Evolutionary conservation across 2,113 vertebrate species (phyloP), one percentile per base, ranked within the genome.

Genomic region (Numida meleagris): DNA sequence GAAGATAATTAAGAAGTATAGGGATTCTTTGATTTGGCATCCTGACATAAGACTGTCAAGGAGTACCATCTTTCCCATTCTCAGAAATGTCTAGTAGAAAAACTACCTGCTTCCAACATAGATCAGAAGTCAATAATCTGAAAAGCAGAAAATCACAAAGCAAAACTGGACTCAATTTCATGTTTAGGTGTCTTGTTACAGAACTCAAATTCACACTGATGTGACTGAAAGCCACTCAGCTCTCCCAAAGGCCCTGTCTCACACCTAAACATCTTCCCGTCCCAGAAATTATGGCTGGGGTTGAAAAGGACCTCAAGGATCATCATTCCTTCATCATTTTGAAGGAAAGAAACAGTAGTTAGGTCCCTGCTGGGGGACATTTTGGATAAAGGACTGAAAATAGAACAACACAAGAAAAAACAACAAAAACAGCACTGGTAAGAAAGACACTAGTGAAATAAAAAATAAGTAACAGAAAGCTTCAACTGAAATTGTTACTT

Each of bases 1-100:
- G 10, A 43, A 34, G 6, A 0, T 0, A 15, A 68, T 6, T 3
- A 20, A 80, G 31, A 76, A 5, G 10, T 8, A n/a, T 7, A 45
- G 53, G 45, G 46, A 24, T 4, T 36, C 6, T 19, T 38, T 14
- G n/a, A 48, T 42, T 55, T 29, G 27, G 9, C 43, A 34, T 23
- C 0, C 0, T 12, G 23, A 51, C 5, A 5, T 8, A 31, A 40
- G 33, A 73, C 9, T 7, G 1, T 50, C 53, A 33, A 73, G 63
- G 21, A 80, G 15, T 2, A 42, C 33, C 38, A 25, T 31, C 23
- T 25, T n/a, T 42, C 40, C 14, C 36, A 14, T 53, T 46, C 55
- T 40, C 25, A 51, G 43, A 45, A 50, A 15, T 3, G 2, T 4
- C 38, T 29, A 17, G 38, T 33, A 17, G 14, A 66, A 58, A 58